phyloP scores from a whole-genome alignment of 2,113 vertebrate species.

The Potamarius usumacintae region DNA sequence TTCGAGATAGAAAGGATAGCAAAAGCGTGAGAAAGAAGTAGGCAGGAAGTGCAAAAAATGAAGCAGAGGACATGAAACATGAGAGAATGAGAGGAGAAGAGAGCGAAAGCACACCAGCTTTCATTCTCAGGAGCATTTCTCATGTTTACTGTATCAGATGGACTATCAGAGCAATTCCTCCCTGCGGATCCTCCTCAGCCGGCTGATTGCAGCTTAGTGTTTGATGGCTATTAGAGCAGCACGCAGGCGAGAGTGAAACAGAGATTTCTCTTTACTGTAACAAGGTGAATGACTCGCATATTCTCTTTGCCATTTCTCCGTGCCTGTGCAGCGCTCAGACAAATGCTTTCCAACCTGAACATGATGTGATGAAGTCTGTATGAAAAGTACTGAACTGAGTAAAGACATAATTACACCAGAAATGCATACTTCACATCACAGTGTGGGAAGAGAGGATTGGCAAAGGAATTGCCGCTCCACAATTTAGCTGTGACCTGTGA shows the following conservation, averaged over 20 bases:
- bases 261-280: slow-evolving; percentile 19
- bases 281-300: neutral
- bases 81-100: neutral
- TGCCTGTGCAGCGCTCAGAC: neutral
- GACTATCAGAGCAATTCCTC: slow-evolving; percentile 60
- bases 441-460: neutral
- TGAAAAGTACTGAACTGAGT: neutral
- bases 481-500: neutral
- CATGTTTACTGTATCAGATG: slow-evolving; percentile 39
- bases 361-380: neutral
- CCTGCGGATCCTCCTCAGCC: slow-evolving; percentile 63
- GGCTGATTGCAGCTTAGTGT: neutral
- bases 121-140: slow-evolving; percentile 22
- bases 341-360: neutral
- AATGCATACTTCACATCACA: neutral
- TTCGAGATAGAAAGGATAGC: neutral
- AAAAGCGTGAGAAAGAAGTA: neutral
- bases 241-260: slow-evolving; percentile 14
- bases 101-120: neutral
- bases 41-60: slow-evolving; percentile 12
- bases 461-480: neutral
- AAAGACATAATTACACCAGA: neutral
- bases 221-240: slow-evolving; percentile 38
- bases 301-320: neutral
- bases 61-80: neutral